These are phyloP conservation scores for Muscidifurax raptorellus DNA, from an alignment of 1,140 invertebrate genomes.

Conservation along the genomic window DNA sequence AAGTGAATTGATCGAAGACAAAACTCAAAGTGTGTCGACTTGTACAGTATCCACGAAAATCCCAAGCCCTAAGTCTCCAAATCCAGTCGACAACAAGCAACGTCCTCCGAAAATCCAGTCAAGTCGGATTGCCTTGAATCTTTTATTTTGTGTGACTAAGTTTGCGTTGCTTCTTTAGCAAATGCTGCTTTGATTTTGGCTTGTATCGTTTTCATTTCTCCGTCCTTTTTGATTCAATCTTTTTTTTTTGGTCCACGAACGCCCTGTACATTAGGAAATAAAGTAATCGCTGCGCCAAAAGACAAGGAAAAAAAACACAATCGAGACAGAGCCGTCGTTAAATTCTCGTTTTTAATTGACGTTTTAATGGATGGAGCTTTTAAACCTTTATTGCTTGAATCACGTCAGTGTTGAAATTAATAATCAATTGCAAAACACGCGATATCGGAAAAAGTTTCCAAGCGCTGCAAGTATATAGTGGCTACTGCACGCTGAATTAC, in stretches of 20 bases:
- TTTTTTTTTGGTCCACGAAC: neutral
- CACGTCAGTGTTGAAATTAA: neutral
- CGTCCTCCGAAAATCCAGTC: neutral
- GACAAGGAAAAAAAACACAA: neutral
- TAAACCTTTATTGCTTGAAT: neutral
- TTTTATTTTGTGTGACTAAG: neutral
- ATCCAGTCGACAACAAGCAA: neutral
- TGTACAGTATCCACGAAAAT: neutral
- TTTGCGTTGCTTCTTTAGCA: conserved; percentile 5
- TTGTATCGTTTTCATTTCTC: neutral
- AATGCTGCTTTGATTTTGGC: conserved; percentile 1
- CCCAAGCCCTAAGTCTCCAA: neutral
- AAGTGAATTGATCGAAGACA: neutral
- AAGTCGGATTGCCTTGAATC: neutral
- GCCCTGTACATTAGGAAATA: neutral
- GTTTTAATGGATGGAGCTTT: neutral
- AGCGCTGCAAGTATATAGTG: neutral
- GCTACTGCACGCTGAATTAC: neutral
- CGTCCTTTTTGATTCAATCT: neutral
- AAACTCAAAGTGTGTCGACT: neutral
- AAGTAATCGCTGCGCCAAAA: neutral
- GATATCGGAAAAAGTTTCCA: neutral
- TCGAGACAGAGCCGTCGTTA: neutral
- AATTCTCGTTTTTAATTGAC: neutral
- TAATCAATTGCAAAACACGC: neutral